Evolutionary conservation across 2,113 vertebrate species (phyloP).

Genomic region (Crotophaga sulcirostris): DNA sequence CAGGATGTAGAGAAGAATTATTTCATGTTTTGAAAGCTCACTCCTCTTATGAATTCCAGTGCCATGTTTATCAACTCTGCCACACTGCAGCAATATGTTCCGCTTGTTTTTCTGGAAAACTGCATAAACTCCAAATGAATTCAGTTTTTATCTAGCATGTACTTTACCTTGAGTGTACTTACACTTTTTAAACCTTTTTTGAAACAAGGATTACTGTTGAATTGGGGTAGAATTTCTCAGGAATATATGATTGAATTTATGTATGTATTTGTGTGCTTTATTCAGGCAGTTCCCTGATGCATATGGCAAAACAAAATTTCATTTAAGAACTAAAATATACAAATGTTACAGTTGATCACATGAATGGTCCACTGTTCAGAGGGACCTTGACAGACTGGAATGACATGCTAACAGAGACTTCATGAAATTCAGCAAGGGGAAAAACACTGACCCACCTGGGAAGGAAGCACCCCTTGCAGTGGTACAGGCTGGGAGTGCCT

Average conservation of each 20-base stretch:
- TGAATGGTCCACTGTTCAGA: neutral
- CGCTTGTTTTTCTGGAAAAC: neutral
- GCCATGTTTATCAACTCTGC: neutral
- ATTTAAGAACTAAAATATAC: neutral
- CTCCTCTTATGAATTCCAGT: neutral
- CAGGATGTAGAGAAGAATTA: neutral
- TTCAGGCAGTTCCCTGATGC: neutral
- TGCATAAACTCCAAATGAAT: neutral
- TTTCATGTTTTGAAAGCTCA: neutral
- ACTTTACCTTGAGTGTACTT: neutral
- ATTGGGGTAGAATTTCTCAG: neutral
- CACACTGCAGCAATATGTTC: neutral
- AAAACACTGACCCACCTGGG: neutral
- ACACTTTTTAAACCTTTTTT: neutral
- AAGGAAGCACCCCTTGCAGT: neutral
- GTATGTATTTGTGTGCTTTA: neutral
- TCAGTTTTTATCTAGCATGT: neutral
- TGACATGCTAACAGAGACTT: neutral
- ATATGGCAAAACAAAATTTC: neutral
- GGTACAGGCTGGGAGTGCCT: neutral
- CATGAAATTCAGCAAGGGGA: neutral
- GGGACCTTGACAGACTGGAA: neutral
- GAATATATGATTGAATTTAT: neutral
- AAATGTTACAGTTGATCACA: neutral
- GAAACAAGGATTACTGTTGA: neutral